Percentiles rank a stretch among this genome's conserved stretches.
Conservation (phyloP, 2,113 vertebrate species). For the Connochaetes taurinus region DNA sequence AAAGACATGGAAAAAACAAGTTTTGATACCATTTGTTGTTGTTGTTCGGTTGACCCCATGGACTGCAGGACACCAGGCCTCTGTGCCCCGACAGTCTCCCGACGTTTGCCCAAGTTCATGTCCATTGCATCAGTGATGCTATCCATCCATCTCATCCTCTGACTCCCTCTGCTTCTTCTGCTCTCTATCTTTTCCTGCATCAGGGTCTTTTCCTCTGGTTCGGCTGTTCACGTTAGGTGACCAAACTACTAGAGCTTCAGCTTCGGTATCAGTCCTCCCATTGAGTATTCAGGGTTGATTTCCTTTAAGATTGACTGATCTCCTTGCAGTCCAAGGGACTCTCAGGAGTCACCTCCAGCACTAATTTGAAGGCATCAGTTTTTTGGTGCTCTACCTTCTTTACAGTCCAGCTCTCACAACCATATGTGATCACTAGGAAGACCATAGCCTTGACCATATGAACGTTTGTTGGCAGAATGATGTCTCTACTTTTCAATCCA, state of each 20-base stretch:
- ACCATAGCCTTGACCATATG: background rate
- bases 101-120: background rate
- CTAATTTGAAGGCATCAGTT: background rate
- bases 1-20: background rate
- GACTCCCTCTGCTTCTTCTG: background rate
- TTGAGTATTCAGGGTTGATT: background rate
- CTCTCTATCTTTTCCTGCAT: background rate
- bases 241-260: background rate
- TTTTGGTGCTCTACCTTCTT: background rate
- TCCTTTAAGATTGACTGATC: background rate
- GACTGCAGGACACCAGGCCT: background rate
- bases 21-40: background rate
- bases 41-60: background rate
- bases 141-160: background rate
- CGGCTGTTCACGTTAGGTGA: background rate
- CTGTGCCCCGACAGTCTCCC: rapidly evolving
- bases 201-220: background rate
- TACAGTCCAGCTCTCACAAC: background rate
- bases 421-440: background rate
- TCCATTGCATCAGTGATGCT: background rate
- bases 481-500: background rate
- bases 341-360: background rate
- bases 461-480: background rate
- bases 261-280: background rate
- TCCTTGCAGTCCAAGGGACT: background rate